Evolutionary conservation across 1,140 invertebrate genomes (phyloP), one percentile per base, ranked within the genome.

Genomic region (Zaprionus ghesquierei): DNA sequence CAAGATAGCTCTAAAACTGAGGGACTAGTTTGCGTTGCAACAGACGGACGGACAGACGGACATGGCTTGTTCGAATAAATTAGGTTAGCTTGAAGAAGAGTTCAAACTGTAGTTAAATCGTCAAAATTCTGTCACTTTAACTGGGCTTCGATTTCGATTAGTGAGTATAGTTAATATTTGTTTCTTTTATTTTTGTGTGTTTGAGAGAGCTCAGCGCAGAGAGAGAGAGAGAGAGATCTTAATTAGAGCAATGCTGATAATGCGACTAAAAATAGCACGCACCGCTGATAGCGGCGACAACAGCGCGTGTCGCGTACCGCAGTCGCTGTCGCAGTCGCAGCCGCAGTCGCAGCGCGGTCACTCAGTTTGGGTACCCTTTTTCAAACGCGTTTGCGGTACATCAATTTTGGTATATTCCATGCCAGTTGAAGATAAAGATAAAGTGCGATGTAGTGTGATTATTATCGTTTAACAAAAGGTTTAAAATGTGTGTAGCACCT

Each of bases 221-320:
- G n/a, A n/a, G n/a, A n/a, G n/a, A n/a, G n/a, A n/a, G n/a, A n/a
- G n/a, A n/a, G n/a, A n/a, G 82, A 87, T 87, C 82, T 89, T 87
- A 87, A 87, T 87, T 87, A 87, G 82, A 87, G 76, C 82, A 87
- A 46, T 54, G 54, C 82, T 87, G 82, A 87, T 87, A 87, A 87
- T 87, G 62, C 38, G 68, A 63, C 79, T 87, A 87, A 77, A 87
- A 70, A 89, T 87, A 87, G 69, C 66, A 72, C 46, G 70, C 72
- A 69, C 35, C 69, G 68, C 82, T 87, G 82, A 87, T 87, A 87
- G 82, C 82, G 75, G 35, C 68, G 31, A 64, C 51, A 15, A 70
- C 54, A 78, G 66, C 76, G 59, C 74, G 53, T 56, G 46, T 68
- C 55, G 44, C 35, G 41, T 49, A 31, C 51, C 41, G 51, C 62